Conservation (phyloP, 2,888 invertebrate genomes). For the Eupithecia subumbrata region DNA sequence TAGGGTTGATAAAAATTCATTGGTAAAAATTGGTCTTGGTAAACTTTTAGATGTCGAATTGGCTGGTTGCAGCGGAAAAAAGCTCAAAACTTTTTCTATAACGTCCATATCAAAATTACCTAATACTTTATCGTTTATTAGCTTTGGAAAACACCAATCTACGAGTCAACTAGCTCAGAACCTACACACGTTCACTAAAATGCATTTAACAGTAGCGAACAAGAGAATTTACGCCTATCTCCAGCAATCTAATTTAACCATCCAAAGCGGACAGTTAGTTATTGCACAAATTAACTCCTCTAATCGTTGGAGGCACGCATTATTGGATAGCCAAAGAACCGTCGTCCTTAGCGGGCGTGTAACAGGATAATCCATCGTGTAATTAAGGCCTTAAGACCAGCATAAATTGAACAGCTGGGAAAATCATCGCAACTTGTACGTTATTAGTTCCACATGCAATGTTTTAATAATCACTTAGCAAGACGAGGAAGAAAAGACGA, state of each 20-base stretch:
- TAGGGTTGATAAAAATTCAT: neutral
- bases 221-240: conserved; percentile 11
- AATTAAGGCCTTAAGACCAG: conserved; percentile 54
- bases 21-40: neutral
- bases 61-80: neutral
- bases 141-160: neutral
- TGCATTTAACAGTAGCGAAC: conserved; percentile 13
- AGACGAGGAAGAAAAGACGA: neutral
- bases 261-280: conserved; percentile 70
- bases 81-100: neutral
- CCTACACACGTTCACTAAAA: neutral
- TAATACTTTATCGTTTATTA: neutral
- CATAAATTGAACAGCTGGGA: conserved; percentile 18
- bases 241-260: conserved; percentile 58
- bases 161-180: neutral
- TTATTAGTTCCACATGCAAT: neutral
- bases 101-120: neutral
- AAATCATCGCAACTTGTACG: neutral
- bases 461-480: neutral
- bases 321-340: conserved; percentile 60
- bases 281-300: conserved; percentile 66
- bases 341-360: conserved; percentile 54
- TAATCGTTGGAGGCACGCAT: conserved; percentile 69
- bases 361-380: conserved; percentile 51
- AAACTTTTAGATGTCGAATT: neutral